Evolutionary conservation across 2,113 vertebrate genomes (phyloP), one percentile per base, ranked within the genome.

Genomic region (Nettapus auritus): DNA sequence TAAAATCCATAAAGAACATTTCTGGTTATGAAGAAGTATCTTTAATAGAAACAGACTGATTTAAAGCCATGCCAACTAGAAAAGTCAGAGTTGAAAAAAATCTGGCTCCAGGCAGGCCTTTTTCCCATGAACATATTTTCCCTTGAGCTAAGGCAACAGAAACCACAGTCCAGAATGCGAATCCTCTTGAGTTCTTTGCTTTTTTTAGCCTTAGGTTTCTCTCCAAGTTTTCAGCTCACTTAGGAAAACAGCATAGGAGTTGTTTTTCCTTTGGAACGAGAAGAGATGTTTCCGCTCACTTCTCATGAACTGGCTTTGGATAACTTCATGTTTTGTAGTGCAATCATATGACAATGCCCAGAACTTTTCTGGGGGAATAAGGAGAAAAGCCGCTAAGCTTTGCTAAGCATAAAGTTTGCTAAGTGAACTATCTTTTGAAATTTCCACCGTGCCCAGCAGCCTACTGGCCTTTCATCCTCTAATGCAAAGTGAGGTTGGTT

Each of bases 111-210:
- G 68, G 71, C 96, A 94, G 89, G 67, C 71, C 82, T 38, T 96
- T 94, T 95, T 97, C 94, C 88, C 93, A 89, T 93, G 94, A 93
- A 86, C 53, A 87, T 88, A 73, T 95, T 97, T 96, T 96, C 92
- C 67, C 88, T 95, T 90, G 86, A 96, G 90, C 89, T 87, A 85
- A 89, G 29, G 74, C 86, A 93, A 70, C 67, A 94, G 89, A 90
- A 96, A 87, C 95, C 84, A 69, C 95, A 95, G 86, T 82, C 67
- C 95, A 92, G 81, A 96, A 86, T 82, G 95, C 75, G 90, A 95
- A 96, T 96, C 71, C 94, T 96, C 44, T 79, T 48, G 77, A 93
- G 74, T 90, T 93, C 95, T 88, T 92, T 77, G 80, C 94, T 93
- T 93, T 95, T 96, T 97, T 96, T 92, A 94, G 88, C 77, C 81